Evolutionary conservation across 1,140 invertebrate species (phyloP).

Genomic region (Camponotus floridanus): DNA sequence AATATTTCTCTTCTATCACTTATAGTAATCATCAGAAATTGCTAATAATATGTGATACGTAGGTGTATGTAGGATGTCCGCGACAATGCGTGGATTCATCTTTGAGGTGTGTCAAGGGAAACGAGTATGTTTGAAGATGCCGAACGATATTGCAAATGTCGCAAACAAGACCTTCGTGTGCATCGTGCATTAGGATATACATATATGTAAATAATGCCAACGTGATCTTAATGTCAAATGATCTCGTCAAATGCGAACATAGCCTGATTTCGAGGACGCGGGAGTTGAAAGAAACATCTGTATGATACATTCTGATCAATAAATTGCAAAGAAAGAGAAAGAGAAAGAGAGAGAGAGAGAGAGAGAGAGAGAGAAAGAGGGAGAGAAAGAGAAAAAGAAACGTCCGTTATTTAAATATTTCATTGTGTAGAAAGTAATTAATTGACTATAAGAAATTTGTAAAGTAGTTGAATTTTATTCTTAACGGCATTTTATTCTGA

Average conservation of each 20-base stretch:
- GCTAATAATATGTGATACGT: too few species aligned
- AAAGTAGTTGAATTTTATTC: too few species aligned
- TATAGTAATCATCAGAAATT: too few species aligned
- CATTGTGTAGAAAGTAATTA: too few species aligned
- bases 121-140: slow-evolving; percentile 57
- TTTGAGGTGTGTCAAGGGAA: slow-evolving; percentile 78
- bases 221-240: slow-evolving; percentile 55
- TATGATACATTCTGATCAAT: neutral
- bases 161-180: slow-evolving; percentile 43
- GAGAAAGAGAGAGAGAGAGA: neutral
- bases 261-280: slow-evolving; percentile 7
- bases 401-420: neutral
- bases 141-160: slow-evolving; percentile 69
- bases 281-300: slow-evolving; percentile 6
- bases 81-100: slow-evolving; percentile 59
- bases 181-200: slow-evolving; percentile 7
- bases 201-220: neutral
- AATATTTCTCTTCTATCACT: too few species aligned
- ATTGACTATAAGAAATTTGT: too few species aligned
- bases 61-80: slow-evolving; percentile 34
- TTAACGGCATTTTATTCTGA: too few species aligned
- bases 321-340: neutral
- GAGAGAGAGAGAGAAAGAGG: too few species aligned
- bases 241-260: slow-evolving; percentile 10
- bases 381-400: neutral